Evolutionary conservation across 2,888 invertebrate species (phyloP), one percentile per base, ranked within the genome.

Genomic region (Epinotia demarniana): DNA sequence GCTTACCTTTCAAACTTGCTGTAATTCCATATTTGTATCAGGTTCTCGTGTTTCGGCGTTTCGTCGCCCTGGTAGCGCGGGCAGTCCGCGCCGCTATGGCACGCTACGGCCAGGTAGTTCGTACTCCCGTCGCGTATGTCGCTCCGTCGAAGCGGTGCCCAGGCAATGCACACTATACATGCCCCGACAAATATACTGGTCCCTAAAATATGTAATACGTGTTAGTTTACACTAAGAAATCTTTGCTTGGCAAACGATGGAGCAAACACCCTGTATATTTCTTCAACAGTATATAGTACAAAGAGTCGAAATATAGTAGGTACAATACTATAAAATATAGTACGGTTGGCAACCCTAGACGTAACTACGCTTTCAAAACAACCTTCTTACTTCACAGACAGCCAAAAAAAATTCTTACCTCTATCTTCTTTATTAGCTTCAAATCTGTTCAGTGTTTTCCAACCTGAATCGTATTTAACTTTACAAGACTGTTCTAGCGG

Each of bases 21-120:
- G 72, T 95, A 93, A 82, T 95, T 94, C 97, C 97, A 97, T 80
- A 97, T 95, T 87, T 97, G 97, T 81, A 97, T 91, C 3, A 96
- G 83, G n/a, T 94, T 95, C 4, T 92, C 89, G 67, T 95, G 94
- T 1, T 79, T 72, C 75, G 90, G 89, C 9, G 87, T 84, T 39
- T 89, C 82, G 39, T 92, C 88, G 49, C 91, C 80, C 27, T 76
- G 82, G 8, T 83, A 79, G 76, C 95, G 95, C 57, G 93, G 93
- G n/a, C 83, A 82, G 80, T 96, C 95, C 78, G 93, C 87, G 39
- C 89, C 89, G 13, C 87, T 87, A 81, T 95, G 94, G 13, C 94
- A 87, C 63, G 95, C 91, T n/a, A 96, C 90, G 5, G 96, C 95
- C 67, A 97, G 82, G 82, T 94, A 95, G 58, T 75, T 70, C 12